Percentiles rank a stretch among this genome's conserved stretches.
phyloP scores from a whole-genome alignment of 2,113 vertebrate species.

The Pleuronectes platessa region DNA sequence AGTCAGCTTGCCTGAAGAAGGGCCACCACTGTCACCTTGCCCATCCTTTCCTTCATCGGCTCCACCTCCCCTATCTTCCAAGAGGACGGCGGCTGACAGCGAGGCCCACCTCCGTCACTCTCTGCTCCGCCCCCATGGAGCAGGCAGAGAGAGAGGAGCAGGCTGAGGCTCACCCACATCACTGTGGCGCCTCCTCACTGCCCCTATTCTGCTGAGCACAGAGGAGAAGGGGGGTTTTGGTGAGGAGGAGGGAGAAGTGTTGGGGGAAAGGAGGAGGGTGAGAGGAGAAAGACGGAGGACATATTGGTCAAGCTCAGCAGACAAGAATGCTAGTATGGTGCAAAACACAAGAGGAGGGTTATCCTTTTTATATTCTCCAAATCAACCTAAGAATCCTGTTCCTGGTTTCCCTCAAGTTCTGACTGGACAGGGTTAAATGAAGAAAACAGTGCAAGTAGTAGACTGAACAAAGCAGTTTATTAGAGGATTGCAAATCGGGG shows the following conservation, averaged over 20 bases:
- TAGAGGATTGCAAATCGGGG: constrained; percentile 20
- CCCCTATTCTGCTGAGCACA: constrained; percentile 34
- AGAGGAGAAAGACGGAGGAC: background rate
- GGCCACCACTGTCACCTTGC: constrained; percentile 89
- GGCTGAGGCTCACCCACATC: constrained; percentile 89
- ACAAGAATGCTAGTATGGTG: constrained; percentile 8
- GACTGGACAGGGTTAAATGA: background rate
- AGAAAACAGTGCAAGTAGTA: background rate
- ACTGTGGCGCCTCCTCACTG: constrained; percentile 51
- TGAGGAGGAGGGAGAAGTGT: background rate
- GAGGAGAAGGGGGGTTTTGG: background rate
- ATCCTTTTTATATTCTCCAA: constrained; percentile 11
- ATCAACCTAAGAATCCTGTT: background rate
- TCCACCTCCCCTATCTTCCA: constrained; percentile 86
- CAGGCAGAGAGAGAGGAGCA: constrained; percentile 91
- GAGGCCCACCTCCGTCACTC: constrained; percentile 79
- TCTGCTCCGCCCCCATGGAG: constrained; percentile 87
- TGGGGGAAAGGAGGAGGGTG: background rate
- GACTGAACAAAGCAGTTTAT: background rate
- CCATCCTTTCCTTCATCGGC: constrained; percentile 86
- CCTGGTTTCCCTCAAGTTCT: background rate
- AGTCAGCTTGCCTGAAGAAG: constrained; percentile 94
- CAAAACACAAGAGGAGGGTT: constrained; percentile 37
- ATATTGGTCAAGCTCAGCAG: constrained; percentile 17
- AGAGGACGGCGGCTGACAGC: constrained; percentile 83